Percentiles rank a stretch among this genome's conserved stretches.
These are phyloP conservation scores for Sarcophilus harrisii DNA, from an alignment of 2,797 vertebrate species.

Conservation along the genomic window DNA sequence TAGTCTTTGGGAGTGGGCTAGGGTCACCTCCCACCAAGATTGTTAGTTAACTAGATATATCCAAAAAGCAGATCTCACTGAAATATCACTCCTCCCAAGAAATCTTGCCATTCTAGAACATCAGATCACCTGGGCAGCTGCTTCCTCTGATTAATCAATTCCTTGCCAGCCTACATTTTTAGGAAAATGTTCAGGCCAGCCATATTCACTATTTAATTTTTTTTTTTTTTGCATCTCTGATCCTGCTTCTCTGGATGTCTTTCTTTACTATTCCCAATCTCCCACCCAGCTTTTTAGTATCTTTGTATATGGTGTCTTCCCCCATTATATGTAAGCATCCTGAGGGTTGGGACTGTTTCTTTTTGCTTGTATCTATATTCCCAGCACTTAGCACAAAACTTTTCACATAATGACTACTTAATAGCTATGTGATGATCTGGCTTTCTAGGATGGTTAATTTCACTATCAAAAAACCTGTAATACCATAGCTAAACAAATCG, in stretches of 20 bases:
- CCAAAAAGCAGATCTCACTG: neutral
- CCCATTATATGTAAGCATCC: neutral
- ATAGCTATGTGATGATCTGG: neutral
- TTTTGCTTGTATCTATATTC: neutral
- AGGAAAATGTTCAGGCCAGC: neutral
- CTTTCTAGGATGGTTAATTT: neutral
- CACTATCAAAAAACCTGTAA: conserved; percentile 8
- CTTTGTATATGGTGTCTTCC: neutral
- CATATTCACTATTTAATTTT: neutral
- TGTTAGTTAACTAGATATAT: neutral
- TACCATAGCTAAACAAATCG: conserved; percentile 11
- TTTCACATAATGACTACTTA: neutral
- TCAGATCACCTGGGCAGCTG: neutral
- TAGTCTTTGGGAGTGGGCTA: neutral
- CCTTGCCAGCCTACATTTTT: neutral
- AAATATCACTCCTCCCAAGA: neutral
- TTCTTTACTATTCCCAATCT: neutral
- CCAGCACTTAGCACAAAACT: neutral
- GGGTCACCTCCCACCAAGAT: neutral
- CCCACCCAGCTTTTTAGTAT: neutral
- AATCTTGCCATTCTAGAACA: neutral
- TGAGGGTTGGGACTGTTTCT: neutral
- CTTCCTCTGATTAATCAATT: neutral
- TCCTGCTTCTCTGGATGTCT: neutral
- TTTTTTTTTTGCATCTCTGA: neutral